Conservation (phyloP, 1,140 invertebrate species). For the Elymnias hypermnestra region DNA sequence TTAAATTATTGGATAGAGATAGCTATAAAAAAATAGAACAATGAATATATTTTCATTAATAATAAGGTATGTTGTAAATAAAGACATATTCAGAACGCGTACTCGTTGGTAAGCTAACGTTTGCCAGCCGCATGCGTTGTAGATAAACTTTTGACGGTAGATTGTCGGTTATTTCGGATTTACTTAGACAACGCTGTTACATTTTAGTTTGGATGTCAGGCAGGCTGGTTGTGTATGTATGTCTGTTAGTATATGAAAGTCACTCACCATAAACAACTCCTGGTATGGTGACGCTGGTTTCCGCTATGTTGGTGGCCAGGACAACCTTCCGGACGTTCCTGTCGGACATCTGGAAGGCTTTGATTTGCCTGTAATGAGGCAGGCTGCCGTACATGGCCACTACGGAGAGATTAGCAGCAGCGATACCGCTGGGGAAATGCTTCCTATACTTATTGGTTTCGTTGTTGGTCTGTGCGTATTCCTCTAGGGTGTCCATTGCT, state of each 20-base stretch:
- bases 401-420: constrained; percentile 80
- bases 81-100: too few species aligned
- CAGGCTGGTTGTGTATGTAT: too few species aligned
- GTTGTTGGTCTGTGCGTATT: constrained; percentile 79
- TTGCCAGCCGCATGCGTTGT: too few species aligned
- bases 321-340: constrained; percentile 88
- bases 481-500: constrained; percentile 81
- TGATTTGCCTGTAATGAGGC: constrained; percentile 86
- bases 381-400: constrained; percentile 94
- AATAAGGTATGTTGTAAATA: too few species aligned
- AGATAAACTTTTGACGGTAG: too few species aligned
- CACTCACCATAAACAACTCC: constrained; percentile 91
- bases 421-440: constrained; percentile 55
- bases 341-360: constrained; percentile 64
- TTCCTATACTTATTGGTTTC: constrained; percentile 54
- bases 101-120: too few species aligned
- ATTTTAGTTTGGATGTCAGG: too few species aligned
- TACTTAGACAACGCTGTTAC: too few species aligned
- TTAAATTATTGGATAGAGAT: too few species aligned
- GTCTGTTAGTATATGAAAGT: background rate
- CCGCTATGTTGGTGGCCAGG: constrained; percentile 97
- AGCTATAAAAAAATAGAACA: too few species aligned
- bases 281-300: constrained; percentile 94
- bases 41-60: too few species aligned
- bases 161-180: too few species aligned